A percentile compares a stretch with the other conserved stretches of the same genome.
Conservation (phyloP, 2,797 vertebrate genomes). For the Strix occidentalis region DNA sequence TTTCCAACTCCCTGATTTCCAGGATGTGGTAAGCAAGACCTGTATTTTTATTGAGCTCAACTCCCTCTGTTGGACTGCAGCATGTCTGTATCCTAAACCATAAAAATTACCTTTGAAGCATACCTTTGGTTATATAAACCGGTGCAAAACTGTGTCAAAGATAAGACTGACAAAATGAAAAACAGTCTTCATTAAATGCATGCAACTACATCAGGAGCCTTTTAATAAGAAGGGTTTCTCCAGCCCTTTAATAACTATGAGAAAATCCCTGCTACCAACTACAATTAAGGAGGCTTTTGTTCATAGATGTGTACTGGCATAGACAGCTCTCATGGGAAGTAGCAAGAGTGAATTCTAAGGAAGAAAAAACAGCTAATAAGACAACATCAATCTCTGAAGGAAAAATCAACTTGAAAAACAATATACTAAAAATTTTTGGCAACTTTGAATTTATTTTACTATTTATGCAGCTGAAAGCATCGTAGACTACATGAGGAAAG, state of each 20-base stretch:
- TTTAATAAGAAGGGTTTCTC: neutral
- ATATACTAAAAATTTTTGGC: neutral
- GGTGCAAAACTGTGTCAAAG: neutral
- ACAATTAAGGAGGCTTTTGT: neutral
- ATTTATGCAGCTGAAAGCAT: neutral
- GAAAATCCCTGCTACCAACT: neutral
- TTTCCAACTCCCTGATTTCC: neutral
- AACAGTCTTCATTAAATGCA: neutral
- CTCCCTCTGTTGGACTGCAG: neutral
- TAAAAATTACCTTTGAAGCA: neutral
- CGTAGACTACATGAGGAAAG: neutral
- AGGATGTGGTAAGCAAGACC: neutral
- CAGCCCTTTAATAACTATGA: neutral
- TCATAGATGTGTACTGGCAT: neutral
- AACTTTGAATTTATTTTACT: neutral
- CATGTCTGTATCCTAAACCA: neutral
- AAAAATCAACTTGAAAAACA: neutral
- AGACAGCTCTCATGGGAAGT: neutral
- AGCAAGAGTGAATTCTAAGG: neutral
- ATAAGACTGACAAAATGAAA: neutral
- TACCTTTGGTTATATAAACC: neutral
- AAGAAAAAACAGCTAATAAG: neutral
- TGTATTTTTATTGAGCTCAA: neutral
- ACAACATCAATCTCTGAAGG: neutral
- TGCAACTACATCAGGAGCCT: neutral